Evolutionary conservation across 2,113 vertebrate genomes (phyloP).

Genomic region (Tachuris rubrigastra): DNA sequence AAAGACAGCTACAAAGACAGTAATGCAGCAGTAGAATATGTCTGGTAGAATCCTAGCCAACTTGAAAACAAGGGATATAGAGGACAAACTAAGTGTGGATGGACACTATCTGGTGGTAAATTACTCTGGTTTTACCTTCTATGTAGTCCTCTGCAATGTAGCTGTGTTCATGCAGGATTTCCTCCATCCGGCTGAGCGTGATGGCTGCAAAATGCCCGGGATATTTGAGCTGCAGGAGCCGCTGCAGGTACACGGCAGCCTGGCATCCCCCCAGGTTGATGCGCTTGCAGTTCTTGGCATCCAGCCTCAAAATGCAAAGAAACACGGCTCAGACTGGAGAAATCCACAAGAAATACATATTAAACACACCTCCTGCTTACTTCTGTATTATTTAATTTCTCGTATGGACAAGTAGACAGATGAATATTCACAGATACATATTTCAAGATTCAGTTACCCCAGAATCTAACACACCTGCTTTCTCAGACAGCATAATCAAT

Average conservation of each 20-base stretch:
- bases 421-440: background rate
- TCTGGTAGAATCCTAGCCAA: background rate
- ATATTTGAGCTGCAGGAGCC: conserved; percentile 95
- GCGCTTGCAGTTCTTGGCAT: conserved; percentile 90
- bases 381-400: background rate
- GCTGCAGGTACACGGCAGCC: conserved; percentile 89
- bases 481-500: background rate
- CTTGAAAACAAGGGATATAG: background rate
- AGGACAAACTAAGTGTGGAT: background rate
- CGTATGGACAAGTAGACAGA: rapidly evolving
- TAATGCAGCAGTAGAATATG: background rate
- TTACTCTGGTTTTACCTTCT: conserved; percentile 74
- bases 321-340: background rate
- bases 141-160: conserved; percentile 89
- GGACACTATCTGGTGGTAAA: background rate
- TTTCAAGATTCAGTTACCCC: background rate
- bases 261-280: conserved; percentile 94
- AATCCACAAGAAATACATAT: background rate
- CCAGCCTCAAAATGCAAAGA: conserved; percentile 76
- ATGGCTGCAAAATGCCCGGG: conserved; percentile 89
- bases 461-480: background rate
- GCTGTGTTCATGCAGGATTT: conserved; percentile 93
- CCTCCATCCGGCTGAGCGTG: conserved; percentile 94
- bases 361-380: background rate
- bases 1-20: background rate